Evolutionary conservation across 2,113 vertebrate species (phyloP), one percentile per base, ranked within the genome.

Genomic region (Oreochromis spilurus): DNA sequence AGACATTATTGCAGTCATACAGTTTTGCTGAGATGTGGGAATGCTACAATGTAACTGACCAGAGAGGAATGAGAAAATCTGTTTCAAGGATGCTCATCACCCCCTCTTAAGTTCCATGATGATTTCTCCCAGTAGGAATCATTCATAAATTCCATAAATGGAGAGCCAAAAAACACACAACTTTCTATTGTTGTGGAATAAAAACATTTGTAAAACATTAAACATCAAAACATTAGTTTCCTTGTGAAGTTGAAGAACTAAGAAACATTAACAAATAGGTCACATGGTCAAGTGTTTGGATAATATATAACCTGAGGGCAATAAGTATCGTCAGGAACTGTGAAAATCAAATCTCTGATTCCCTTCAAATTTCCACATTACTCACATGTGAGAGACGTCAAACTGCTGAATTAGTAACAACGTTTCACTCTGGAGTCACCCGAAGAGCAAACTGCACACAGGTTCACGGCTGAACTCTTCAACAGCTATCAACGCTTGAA

Each of bases 301-400:
- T 88, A 94, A 88, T 78, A 87, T 2, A 87, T 50, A 88, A 83
- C 81, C 80, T 48, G 26, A 84, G 67, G 89, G 89, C 80, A 91
- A 55, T 85, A 45, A 90, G 70, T 90, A 84, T 48, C 13, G 4
- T 21, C 34, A 67, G 13, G 58, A 40, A 5, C 19, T 78, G 7
- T n/a, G 5, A 58, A 81, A 77, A 80, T 43, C 24, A 8, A 82
- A 79, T 53, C 57, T 81, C 36, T 48, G 31, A 3, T 12, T 57
- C 12, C 4, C 9, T 58, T 52, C 10, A 9, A 86, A 78, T 34
- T 48, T 58, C 36, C 53, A 24, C 26, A 52, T 19, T 92, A 95
- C 93, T 95, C 91, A 95, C 93, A 89, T 90, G 88, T 79, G 12
- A 81, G 38, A 78, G 85, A 81, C 26, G 57, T 82, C 88, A 87